phyloP scores from a whole-genome alignment of 2,113 vertebrate genomes.

The Scytalopus superciliaris region DNA sequence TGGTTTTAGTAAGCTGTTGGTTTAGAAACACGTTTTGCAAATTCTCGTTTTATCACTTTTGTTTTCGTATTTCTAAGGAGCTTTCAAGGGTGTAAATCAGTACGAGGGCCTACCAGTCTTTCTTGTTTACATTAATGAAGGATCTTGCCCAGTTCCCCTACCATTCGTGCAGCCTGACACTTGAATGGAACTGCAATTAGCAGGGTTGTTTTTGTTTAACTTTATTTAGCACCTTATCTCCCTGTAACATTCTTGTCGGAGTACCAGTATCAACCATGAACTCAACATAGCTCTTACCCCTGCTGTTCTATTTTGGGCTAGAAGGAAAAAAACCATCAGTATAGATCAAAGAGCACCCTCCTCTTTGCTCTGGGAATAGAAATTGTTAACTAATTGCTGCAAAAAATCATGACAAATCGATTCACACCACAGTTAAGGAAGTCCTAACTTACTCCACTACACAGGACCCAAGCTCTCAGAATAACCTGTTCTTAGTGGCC shows the following conservation, averaged over 20 bases:
- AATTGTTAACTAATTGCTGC: background rate
- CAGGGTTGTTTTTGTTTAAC: constrained; percentile 43
- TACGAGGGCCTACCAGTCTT: background rate
- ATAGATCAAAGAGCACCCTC: background rate
- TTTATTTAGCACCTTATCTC: constrained; percentile 73
- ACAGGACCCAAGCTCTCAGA: background rate
- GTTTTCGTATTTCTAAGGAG: background rate
- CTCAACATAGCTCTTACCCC: constrained; percentile 20
- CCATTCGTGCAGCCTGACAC: background rate
- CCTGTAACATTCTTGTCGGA: constrained; percentile 42
- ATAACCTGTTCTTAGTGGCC: background rate
- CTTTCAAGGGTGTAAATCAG: background rate
- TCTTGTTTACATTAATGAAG: background rate
- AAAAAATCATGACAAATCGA: background rate
- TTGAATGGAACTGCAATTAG: constrained; percentile 40
- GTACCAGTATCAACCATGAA: constrained; percentile 53
- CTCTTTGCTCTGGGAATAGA: background rate
- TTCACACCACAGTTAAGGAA: background rate
- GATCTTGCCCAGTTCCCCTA: background rate
- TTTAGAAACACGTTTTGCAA: background rate
- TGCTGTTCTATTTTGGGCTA: constrained; percentile 40
- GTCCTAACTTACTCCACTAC: background rate
- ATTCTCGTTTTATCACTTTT: background rate
- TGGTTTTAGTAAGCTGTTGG: fast-evolving
- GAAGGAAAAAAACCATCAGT: background rate